Percentiles rank a stretch among this genome's conserved stretches.
These are phyloP conservation scores for Pampusana beccarii DNA, from an alignment of 2,113 vertebrate species.

Conservation along the genomic window DNA sequence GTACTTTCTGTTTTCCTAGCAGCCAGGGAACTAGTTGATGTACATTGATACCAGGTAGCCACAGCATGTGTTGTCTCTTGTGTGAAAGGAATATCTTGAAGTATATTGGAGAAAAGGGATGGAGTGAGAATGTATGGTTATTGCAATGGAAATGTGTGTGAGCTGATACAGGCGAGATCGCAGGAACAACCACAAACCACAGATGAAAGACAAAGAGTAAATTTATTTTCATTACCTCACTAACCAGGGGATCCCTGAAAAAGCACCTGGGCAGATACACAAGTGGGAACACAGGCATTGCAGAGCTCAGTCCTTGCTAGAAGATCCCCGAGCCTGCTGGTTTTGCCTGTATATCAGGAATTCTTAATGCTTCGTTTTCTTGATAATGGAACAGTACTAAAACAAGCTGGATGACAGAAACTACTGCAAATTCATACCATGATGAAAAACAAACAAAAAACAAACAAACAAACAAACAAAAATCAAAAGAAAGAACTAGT, in stretches of 20 bases:
- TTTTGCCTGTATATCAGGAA: too few species aligned
- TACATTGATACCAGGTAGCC: neutral
- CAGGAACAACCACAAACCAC: too few species aligned
- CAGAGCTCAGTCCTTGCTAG: too few species aligned
- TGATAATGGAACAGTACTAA: slow-evolving; percentile 64
- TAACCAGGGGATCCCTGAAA: too few species aligned
- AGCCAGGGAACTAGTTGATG: rapidly evolving
- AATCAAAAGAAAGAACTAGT: neutral
- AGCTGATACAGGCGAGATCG: too few species aligned
- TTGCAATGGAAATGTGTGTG: neutral
- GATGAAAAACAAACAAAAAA: neutral
- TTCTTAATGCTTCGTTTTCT: neutral
- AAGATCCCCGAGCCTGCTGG: too few species aligned
- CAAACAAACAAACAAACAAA: too few species aligned
- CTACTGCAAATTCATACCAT: slow-evolving; percentile 8
- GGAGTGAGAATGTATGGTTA: neutral
- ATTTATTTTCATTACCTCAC: too few species aligned
- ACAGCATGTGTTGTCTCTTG: neutral
- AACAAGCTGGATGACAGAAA: slow-evolving; percentile 16
- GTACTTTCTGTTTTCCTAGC: neutral
- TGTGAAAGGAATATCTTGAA: neutral
- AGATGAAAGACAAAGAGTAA: too few species aligned
- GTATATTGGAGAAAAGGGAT: neutral
- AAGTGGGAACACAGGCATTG: too few species aligned
- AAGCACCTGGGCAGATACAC: too few species aligned